Conservation (phyloP, 2,113 vertebrate species). For the Rhabdornis inornatus region DNA sequence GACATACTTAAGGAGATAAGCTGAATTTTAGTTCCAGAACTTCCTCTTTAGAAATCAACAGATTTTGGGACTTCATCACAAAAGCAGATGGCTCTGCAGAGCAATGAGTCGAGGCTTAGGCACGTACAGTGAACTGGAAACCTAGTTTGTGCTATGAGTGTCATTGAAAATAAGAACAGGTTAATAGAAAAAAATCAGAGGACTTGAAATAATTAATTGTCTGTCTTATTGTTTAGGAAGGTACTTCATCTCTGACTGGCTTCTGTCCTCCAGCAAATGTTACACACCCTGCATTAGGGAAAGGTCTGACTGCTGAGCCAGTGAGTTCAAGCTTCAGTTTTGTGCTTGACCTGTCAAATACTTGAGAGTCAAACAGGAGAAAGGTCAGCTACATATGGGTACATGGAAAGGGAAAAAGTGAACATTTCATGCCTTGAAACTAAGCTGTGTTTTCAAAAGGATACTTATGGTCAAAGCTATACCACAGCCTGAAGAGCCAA, state of each 20-base stretch:
- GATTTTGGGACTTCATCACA: not conserved
- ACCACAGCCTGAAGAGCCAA: slow-evolving; percentile 97
- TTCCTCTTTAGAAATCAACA: not conserved
- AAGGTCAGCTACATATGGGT: not conserved
- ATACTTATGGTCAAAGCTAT: slow-evolving; percentile 99
- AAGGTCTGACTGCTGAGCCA: not conserved
- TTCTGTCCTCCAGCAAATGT: not conserved
- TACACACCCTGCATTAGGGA: not conserved
- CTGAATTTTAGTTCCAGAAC: not conserved
- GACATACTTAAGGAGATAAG: not conserved
- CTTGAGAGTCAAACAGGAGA: not conserved
- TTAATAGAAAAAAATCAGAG: not conserved
- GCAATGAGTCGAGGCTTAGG: not conserved
- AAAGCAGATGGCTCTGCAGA: not conserved
- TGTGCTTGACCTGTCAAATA: not conserved
- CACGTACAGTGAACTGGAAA: not conserved
- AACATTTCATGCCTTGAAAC: not conserved
- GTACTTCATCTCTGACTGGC: not conserved
- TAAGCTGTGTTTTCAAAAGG: slow-evolving; percentile 73
- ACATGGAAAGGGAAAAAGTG: not conserved
- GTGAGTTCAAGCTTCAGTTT: not conserved
- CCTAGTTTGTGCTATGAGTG: not conserved
- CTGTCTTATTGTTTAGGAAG: not conserved
- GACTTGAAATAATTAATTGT: not conserved
- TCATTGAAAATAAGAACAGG: not conserved